Conservation (phyloP, 2,113 vertebrate species). For the Cyphomyrus discorhynchus region DNA sequence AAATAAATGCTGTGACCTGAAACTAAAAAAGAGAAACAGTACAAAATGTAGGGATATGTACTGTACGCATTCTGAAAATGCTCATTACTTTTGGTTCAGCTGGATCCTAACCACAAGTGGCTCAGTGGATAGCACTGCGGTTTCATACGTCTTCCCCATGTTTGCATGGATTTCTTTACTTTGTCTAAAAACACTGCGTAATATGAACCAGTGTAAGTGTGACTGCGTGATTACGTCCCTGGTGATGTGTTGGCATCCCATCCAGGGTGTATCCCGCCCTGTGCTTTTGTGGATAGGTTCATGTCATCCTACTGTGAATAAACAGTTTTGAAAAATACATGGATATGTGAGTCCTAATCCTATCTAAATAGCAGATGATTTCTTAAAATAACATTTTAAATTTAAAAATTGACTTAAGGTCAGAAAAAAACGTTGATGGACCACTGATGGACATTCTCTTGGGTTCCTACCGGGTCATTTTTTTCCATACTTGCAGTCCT, state of each 20-base stretch:
- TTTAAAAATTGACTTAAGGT: not conserved
- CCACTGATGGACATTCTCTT: not conserved
- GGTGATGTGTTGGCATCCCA: too few relatives aligned
- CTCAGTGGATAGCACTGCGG: not conserved
- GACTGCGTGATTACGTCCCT: too few relatives aligned
- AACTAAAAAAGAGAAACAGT: not conserved
- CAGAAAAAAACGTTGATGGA: not conserved
- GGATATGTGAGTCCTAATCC: not conserved
- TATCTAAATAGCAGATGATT: not conserved
- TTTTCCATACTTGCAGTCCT: not conserved
- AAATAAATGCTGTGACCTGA: not conserved
- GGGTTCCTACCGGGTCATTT: not conserved
- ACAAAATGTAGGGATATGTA: not conserved
- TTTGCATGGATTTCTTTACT: too few relatives aligned
- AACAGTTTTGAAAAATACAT: not conserved
- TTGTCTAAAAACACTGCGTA: too few relatives aligned
- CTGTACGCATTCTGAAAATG: not conserved
- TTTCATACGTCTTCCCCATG: not conserved
- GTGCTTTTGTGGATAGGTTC: too few relatives aligned
- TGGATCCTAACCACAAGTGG: not conserved
- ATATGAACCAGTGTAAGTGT: too few relatives aligned
- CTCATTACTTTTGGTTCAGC: not conserved
- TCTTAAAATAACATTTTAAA: not conserved
- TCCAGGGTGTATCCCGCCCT: too few relatives aligned
- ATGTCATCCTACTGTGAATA: too few relatives aligned